Evolutionary conservation across 1,140 invertebrate species (phyloP), one percentile per base, ranked within the genome.

Genomic region (Meloidogyne hapla): DNA sequence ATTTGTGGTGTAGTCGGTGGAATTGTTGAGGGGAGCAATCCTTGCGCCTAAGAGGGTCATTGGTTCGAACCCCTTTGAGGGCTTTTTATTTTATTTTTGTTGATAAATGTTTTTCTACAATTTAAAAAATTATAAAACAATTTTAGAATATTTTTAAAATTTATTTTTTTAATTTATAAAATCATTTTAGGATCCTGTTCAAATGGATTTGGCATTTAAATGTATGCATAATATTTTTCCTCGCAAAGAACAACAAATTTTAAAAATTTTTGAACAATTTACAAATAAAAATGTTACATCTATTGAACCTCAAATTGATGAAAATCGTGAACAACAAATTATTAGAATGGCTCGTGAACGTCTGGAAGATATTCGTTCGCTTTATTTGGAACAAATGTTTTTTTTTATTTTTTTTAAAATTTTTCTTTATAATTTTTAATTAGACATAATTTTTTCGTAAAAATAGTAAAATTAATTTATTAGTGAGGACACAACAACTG

Each of bases 371-470:
- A 82, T 82, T 42, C 81, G 80, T 40, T 26, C 25, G 4, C 72
- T 82, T 21, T 82, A 82, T 75, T 38, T 82, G 42, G 81, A 82
- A 65, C 75, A 80, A 67, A 40, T 83, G 77, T 83, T 15, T 42
- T 69, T 63, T 40, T 61, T 79, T 80, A 42, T 42, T 15, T 25
- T 56, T 40, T 25, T 45, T 4, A 21, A 18, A n/a, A n/a, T n/a
- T n/a, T n/a, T n/a, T n/a, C n/a, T n/a, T n/a, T n/a, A n/a, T n/a
- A n/a, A n/a, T n/a, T n/a, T n/a, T n/a, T n/a, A n/a, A n/a, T n/a
- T n/a, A n/a, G n/a, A n/a, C n/a, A n/a, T n/a, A n/a, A n/a, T n/a
- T n/a, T n/a, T n/a, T n/a, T n/a, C n/a, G n/a, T 21, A 10, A 48
- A 48, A 45, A 67, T 10, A 28, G 15, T 26, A n/a, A 56, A 38